Evolutionary conservation across 2,797 vertebrate genomes (phyloP).

Genomic region (Darevskia nairensis): DNA sequence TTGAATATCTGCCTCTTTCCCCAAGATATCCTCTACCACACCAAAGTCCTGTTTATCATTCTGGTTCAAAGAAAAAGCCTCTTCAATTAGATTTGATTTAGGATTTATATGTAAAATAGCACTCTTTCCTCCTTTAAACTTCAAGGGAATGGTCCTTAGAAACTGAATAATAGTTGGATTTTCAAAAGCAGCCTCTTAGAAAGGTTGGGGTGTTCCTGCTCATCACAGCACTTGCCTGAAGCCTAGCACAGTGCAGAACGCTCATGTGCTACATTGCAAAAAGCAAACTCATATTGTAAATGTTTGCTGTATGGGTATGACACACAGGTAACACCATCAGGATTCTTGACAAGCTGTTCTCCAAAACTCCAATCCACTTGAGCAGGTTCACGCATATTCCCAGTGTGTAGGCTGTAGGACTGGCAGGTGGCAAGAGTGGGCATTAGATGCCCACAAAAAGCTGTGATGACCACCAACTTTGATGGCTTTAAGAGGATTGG

Average conservation of each 20-base stretch:
- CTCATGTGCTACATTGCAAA: neutral
- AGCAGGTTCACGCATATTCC: too few species aligned
- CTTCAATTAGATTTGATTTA: constrained; percentile 23
- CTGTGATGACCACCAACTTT: too few species aligned
- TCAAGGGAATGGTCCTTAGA: constrained; percentile 8
- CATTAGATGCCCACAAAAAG: too few species aligned
- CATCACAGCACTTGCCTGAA: neutral
- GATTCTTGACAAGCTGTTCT: too few species aligned
- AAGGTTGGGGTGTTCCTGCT: neutral
- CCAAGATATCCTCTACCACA: neutral
- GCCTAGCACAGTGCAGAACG: neutral
- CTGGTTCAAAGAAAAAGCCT: constrained; percentile 10
- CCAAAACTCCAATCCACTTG: too few species aligned
- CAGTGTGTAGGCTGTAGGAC: neutral
- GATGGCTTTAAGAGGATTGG: too few species aligned
- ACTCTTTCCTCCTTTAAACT: constrained; percentile 11
- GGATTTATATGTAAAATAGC: constrained; percentile 10
- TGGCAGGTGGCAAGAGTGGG: too few species aligned
- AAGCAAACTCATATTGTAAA: neutral
- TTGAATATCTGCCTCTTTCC: constrained; percentile 1
- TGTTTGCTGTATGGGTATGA: neutral
- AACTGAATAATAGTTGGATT: neutral
- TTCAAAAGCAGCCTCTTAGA: neutral
- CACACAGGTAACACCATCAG: neutral
- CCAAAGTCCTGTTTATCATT: constrained; percentile 20